phyloP scores from a whole-genome alignment of 2,888 invertebrate species.

The Apoda limacodes region DNA sequence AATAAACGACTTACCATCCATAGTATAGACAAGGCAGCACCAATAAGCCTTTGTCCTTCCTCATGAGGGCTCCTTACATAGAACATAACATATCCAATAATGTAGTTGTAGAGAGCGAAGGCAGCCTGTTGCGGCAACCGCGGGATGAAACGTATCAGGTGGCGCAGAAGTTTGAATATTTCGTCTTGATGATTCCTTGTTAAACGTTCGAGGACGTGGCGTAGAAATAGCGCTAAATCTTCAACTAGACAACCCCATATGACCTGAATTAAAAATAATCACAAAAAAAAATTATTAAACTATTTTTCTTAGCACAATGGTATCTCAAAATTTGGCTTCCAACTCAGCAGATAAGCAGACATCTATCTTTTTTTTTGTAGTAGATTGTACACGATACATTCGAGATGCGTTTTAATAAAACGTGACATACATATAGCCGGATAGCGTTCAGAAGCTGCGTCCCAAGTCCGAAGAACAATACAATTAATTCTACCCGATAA shows the following conservation, averaged over 20 bases:
- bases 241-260: slow-evolving; percentile 99
- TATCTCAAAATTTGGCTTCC: too few species aligned
- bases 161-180: slow-evolving; percentile 92
- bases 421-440: too few species aligned
- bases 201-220: slow-evolving; percentile 94
- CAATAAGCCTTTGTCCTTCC: slow-evolving; percentile 93
- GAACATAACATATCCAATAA: slow-evolving; percentile 99
- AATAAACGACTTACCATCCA: slow-evolving; percentile 97
- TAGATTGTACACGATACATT: too few species aligned
- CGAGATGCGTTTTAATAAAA: too few species aligned
- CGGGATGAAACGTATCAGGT: slow-evolving; percentile 92
- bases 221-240: slow-evolving; percentile 94
- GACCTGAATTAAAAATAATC: slow-evolving; percentile 74
- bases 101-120: slow-evolving; percentile 97
- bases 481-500: too few species aligned
- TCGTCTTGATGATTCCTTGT: slow-evolving; percentile 94
- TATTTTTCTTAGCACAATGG: too few species aligned
- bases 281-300: too few species aligned
- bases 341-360: too few species aligned
- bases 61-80: slow-evolving; percentile 97
- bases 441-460: too few species aligned
- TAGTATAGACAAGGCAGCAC: slow-evolving; percentile 92
- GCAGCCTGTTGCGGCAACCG: slow-evolving; percentile 97
- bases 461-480: too few species aligned
- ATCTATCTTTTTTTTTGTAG: too few species aligned